These are phyloP conservation scores for Idris sp. DNA, from an alignment of 1,140 invertebrate species.

Conservation along the genomic window DNA sequence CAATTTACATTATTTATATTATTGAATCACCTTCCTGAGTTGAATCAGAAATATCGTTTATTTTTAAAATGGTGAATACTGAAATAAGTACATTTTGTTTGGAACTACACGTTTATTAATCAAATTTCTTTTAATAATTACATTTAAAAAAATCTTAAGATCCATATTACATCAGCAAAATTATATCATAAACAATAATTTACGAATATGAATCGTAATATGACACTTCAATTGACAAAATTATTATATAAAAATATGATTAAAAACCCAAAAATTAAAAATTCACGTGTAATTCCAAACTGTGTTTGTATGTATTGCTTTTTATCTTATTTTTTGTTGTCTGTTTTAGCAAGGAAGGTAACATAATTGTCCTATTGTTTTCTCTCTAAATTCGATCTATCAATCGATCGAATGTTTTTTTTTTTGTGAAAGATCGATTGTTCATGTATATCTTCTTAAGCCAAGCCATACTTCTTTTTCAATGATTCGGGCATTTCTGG, in stretches of 20 bases:
- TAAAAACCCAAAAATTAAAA: background rate
- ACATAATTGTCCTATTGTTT: conserved; percentile 69
- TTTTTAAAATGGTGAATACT: conserved; percentile 34
- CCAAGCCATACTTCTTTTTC: conserved; percentile 84
- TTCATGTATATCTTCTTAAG: conserved; percentile 64
- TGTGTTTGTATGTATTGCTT: background rate
- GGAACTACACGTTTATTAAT: conserved; percentile 6
- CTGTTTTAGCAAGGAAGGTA: conserved; percentile 59
- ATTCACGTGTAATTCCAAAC: conserved; percentile 13
- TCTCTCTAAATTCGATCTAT: conserved; percentile 62
- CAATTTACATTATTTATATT: conserved; percentile 33
- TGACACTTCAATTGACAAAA: too few species aligned
- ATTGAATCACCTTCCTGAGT: conserved; percentile 36
- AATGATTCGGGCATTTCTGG: conserved; percentile 98
- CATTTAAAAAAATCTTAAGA: too few species aligned
- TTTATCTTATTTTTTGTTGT: conserved; percentile 7
- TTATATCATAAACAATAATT: too few species aligned
- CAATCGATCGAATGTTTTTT: conserved; percentile 52
- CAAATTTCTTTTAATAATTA: too few species aligned
- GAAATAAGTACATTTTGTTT: conserved; percentile 13
- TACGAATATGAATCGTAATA: too few species aligned
- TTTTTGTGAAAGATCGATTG: conserved; percentile 36
- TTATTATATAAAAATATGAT: too few species aligned
- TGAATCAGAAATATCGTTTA: conserved; percentile 18
- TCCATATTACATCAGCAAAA: too few species aligned